Conservation (phyloP, 2,888 invertebrate species). For the Callosobruchus maculatus region DNA sequence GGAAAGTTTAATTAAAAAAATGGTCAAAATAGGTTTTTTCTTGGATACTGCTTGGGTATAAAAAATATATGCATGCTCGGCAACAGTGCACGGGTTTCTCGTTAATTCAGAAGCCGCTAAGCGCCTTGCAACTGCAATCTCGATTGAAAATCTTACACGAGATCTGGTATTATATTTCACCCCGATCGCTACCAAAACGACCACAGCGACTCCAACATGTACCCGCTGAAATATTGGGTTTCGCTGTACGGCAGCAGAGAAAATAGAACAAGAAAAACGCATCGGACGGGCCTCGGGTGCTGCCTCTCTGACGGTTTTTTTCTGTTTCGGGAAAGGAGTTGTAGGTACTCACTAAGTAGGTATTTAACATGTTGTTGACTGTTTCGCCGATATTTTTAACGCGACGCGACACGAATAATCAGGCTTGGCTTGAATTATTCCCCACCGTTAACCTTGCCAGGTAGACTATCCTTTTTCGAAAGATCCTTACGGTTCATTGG, state of each 20-base stretch:
- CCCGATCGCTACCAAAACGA: conserved; percentile 14
- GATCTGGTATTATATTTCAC: conserved; percentile 25
- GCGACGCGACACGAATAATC: neutral
- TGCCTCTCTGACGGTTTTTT: neutral
- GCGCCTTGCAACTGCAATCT: conserved; percentile 21
- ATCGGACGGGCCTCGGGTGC: neutral
- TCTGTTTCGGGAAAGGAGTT: neutral
- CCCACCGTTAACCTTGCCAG: neutral
- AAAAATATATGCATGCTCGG: neutral
- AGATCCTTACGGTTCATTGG: neutral
- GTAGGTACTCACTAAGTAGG: neutral
- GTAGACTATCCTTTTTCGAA: neutral
- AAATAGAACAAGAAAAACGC: neutral
- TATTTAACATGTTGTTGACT: neutral
- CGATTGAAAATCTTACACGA: conserved; percentile 18
- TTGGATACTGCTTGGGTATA: no score
- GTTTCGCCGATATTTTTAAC: neutral
- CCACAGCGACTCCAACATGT: conserved; percentile 11
- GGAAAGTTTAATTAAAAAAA: no score
- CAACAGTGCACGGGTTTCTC: conserved; percentile 2
- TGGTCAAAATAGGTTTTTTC: no score
- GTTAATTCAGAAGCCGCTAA: conserved; percentile 17
- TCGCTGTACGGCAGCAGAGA: conserved; percentile 1
- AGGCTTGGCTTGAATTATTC: neutral
- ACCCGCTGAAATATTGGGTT: conserved; percentile 21